Conservation (phyloP, 2,113 vertebrate species). For the Bujurquina vittata region DNA sequence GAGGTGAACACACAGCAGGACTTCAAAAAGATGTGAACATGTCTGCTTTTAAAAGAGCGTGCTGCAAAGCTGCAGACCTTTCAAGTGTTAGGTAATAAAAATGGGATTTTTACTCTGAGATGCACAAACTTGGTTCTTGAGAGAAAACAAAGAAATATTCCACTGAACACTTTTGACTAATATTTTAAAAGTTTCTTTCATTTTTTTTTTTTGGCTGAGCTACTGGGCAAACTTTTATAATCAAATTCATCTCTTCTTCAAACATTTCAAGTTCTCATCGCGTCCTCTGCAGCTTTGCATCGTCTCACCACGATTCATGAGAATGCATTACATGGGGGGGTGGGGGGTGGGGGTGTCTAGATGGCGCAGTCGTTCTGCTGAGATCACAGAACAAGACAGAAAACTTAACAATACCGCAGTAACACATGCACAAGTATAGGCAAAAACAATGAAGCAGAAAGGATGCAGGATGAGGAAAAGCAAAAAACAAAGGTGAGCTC, state of each 20-base stretch:
- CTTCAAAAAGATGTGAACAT: background rate
- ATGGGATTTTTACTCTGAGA: background rate
- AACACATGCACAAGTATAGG: slow-evolving; percentile 37
- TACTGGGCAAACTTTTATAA: background rate
- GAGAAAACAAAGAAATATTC: slow-evolving; percentile 14
- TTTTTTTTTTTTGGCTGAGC: background rate
- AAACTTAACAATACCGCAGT: background rate
- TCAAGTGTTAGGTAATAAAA: background rate
- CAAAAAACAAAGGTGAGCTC: slow-evolving; percentile 11
- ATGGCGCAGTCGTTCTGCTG: background rate
- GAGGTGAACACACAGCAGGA: background rate
- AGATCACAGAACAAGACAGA: background rate
- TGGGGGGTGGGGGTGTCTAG: background rate
- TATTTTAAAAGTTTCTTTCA: background rate
- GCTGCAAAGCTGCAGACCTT: slow-evolving; percentile 37
- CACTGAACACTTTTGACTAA: background rate
- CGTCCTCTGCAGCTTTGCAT: slow-evolving; percentile 33
- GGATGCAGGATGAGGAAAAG: slow-evolving; percentile 5
- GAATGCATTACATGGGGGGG: background rate
- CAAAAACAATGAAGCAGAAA: background rate
- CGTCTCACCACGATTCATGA: background rate
- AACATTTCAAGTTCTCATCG: background rate
- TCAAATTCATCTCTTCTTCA: slow-evolving; percentile 1
- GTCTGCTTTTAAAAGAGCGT: background rate
- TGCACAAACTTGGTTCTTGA: background rate